Evolutionary conservation across 37 sponge, comb jelly and placozoan genomes (phyloP), one percentile per base, ranked within the genome.

Genomic region (Crambe crambe): DNA sequence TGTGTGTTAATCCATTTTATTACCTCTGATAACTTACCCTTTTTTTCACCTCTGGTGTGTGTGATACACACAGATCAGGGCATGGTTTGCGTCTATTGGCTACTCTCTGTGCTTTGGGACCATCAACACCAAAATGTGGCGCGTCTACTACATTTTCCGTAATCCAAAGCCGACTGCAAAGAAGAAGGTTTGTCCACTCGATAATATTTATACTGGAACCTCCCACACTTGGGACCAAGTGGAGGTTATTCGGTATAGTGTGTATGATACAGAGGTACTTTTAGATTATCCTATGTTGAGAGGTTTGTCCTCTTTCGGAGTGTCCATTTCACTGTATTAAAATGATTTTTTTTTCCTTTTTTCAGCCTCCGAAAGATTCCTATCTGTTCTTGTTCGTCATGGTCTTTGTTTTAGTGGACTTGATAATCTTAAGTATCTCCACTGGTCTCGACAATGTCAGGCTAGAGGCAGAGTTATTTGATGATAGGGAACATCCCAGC

Each of bases 91-190:
- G 30, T 30, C 73, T 2, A 42, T 81, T 54, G 82, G 76, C 2
- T 83, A 58, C 41, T 67, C 75, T 25, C 68, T 83, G 18, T 66
- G 60, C 40, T 75, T 68, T 83, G 84, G 84, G 27, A 83, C 84
- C 10, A 83, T 83, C 56, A 65, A 74, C 27, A 72, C 84, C 2
- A 83, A 83, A 30, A 83, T 83, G 84, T 83, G 84, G 84, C 40
- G 84, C 30, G 76, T 83, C 20, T 83, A 75, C 58, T 83, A 83
- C 69, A 74, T 83, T 12, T 83, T 74, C 36, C 51, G 56, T 37
- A 75, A 83, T 22, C 68, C 76, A 21, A 83, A 64, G 56, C 75
- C 76, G 0, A 58, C 44, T 3, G n/a, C 57, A 21, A 72, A 39
- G 57, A 80, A 79, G n/a, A 72, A 56, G 58, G 63, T 59, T 36